Evolutionary conservation across 2,888 invertebrate genomes (phyloP).

Genomic region (Polymixis lichenea): DNA sequence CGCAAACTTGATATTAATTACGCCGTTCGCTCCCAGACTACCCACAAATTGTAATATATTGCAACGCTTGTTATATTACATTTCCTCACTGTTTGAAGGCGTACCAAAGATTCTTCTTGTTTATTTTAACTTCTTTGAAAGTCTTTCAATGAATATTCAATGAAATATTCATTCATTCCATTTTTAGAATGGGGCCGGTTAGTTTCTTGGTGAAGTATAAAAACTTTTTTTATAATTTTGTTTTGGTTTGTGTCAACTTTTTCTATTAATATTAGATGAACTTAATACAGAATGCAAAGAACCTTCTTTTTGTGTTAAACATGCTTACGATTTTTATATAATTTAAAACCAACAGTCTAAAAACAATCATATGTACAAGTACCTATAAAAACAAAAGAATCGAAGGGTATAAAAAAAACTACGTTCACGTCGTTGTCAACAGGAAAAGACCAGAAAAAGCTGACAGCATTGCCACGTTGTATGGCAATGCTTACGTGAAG

Average conservation of each 20-base stretch:
- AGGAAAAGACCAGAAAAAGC: no score
- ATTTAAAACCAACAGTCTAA: no score
- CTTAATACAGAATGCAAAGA: constrained; percentile 16
- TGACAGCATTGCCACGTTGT: no score
- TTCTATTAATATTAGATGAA: constrained; percentile 61
- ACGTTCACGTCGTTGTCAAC: no score
- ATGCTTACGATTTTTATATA: not conserved
- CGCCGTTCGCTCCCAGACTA: constrained; percentile 76
- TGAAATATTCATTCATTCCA: constrained; percentile 32
- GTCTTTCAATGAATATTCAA: constrained; percentile 44
- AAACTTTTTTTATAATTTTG: constrained; percentile 31
- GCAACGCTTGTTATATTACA: constrained; percentile 69
- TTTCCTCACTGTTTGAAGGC: constrained; percentile 51
- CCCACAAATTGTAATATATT: constrained; percentile 84
- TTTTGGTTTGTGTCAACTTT: constrained; percentile 42
- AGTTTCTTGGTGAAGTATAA: constrained; percentile 39
- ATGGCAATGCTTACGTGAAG: no score
- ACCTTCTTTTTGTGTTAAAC: not conserved
- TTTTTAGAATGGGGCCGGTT: constrained; percentile 21
- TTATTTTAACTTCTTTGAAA: constrained; percentile 56
- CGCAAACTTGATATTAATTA: constrained; percentile 89
- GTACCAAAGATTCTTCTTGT: constrained; percentile 52
- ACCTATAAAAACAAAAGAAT: no score
- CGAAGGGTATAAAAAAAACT: no score
- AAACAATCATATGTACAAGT: no score